phyloP scores from a whole-genome alignment of 2,113 vertebrate species.

The Aramus guarauna region DNA sequence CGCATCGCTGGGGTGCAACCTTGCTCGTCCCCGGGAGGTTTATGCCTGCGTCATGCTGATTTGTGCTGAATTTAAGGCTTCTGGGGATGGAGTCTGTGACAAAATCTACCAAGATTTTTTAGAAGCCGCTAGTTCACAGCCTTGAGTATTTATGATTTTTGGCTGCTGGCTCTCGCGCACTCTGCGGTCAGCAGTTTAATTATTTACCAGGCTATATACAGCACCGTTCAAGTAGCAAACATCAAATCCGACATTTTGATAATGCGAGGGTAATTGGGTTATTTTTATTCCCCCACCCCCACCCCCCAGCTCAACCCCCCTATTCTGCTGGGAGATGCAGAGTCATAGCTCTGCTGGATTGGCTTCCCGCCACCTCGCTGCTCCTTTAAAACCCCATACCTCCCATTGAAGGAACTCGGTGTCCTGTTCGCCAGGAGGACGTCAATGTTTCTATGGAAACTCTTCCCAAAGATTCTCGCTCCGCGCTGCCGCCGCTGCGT shows the following conservation, averaged over 20 bases:
- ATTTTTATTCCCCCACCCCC: background rate
- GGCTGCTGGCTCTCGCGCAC: background rate
- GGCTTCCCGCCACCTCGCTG: conserved; percentile 46
- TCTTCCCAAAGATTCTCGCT: conserved; percentile 79
- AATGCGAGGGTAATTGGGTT: background rate
- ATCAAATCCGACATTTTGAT: background rate
- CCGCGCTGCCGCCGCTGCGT: conserved; percentile 65
- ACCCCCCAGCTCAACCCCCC: background rate
- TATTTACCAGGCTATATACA: conserved; percentile 27
- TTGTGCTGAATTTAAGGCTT: conserved; percentile 35
- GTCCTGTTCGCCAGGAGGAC: conserved; percentile 80
- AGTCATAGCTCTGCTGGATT: conserved; percentile 42
- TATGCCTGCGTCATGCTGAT: background rate
- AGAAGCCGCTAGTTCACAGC: background rate
- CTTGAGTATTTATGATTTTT: conserved; percentile 7
- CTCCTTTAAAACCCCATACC: conserved; percentile 65
- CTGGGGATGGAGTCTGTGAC: background rate
- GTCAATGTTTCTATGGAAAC: conserved; percentile 91
- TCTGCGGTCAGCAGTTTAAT: conserved; percentile 35
- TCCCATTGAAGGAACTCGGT: conserved; percentile 79
- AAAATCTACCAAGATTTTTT: conserved; percentile 32
- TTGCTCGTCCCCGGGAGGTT: background rate
- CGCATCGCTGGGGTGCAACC: background rate
- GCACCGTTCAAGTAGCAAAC: background rate
- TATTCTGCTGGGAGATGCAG: conserved; percentile 48